A percentile compares a stretch with the other conserved stretches of the same genome.
These are phyloP conservation scores for Thaumatotibia leucotreta DNA, from an alignment of 1,140 invertebrate species.

Conservation along the genomic window DNA sequence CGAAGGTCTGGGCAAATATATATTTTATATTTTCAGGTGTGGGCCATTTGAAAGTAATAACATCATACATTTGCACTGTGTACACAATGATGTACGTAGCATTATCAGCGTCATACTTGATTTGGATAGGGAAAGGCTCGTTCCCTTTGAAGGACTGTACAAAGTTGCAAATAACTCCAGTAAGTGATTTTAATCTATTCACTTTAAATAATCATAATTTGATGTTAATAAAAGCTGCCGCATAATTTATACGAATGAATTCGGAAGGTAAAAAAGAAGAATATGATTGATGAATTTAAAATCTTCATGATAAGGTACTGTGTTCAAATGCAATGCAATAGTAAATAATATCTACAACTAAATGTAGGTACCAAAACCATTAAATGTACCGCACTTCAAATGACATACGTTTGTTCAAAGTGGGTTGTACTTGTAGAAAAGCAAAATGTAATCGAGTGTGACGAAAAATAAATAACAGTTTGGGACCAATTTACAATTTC, in stretches of 20 bases:
- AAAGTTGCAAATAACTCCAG: constrained; percentile 57
- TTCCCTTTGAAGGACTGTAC: constrained; percentile 62
- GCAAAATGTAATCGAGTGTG: neutral
- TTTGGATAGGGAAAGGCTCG: constrained; percentile 62
- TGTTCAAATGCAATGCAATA: too few relatives aligned
- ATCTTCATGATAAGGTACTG: too few relatives aligned
- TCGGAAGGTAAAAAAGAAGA: too few relatives aligned
- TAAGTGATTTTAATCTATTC: constrained; percentile 26
- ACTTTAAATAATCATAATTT: neutral
- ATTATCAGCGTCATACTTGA: constrained; percentile 47
- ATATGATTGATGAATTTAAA: too few relatives aligned
- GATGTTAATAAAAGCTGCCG: neutral
- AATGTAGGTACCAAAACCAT: too few relatives aligned
- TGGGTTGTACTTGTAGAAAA: too few relatives aligned
- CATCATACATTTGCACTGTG: constrained; percentile 54
- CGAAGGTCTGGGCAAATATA: too few relatives aligned
- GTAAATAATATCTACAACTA: too few relatives aligned
- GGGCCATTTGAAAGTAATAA: constrained; percentile 56
- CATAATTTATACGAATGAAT: neutral
- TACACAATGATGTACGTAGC: constrained; percentile 59
- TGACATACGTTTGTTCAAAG: too few relatives aligned
- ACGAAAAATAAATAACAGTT: neutral
- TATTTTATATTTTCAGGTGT: constrained; percentile 45
- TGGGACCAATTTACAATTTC: neutral
- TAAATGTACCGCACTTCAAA: too few relatives aligned